Base-by-base conservation (phyloP, 2,888 invertebrate genomes). In the Acleris holmiana region DNA sequence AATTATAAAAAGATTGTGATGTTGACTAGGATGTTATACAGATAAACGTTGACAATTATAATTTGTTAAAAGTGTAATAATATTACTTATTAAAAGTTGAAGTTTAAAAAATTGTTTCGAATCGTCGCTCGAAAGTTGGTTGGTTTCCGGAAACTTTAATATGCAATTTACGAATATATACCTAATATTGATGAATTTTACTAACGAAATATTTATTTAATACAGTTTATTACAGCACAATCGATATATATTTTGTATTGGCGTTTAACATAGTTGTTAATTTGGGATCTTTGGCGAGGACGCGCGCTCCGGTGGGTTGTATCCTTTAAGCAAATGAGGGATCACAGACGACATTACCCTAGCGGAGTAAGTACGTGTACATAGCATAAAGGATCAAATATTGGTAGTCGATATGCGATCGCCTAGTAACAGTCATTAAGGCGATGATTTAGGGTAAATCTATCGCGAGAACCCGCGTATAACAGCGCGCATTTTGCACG, bases 1-100 rank as follows among this genome's bases (percentile, higher is more conserved):
- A 69, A 82, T 84, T 87, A 80, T 88, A 86, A 85, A 85, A 85
- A 80, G 78, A 91, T 83, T 92, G 91, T 92, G 91, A 92, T 91
- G 88, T 89, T 88, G 83, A 87, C 78, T 89, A 90, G 85, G 81
- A 79, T 80, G 81, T 87, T 83, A 83, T 80, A 85, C 86, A 83
- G 78, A 85, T 85, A 77, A 86, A 88, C 84, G 87, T 89, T 89
- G 84, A 84, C 74, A 76, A 82, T 75, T 83, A 86, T 86, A 82
- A 88, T 89, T 89, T 88, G 86, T 88, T 84, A 78, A 80, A 76
- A 76, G 77, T 86, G 85, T 88, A 84, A 85, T 80, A 78, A 81
- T 83, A 84, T 83, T 79, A 80, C 75, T 83, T 83, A 85, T 84
- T 75, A 67, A 76, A 70, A 71, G 69, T 74, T 76, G 78, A 80